phyloP scores from a whole-genome alignment of 2,797 vertebrate species.

The Fratercula arctica region DNA sequence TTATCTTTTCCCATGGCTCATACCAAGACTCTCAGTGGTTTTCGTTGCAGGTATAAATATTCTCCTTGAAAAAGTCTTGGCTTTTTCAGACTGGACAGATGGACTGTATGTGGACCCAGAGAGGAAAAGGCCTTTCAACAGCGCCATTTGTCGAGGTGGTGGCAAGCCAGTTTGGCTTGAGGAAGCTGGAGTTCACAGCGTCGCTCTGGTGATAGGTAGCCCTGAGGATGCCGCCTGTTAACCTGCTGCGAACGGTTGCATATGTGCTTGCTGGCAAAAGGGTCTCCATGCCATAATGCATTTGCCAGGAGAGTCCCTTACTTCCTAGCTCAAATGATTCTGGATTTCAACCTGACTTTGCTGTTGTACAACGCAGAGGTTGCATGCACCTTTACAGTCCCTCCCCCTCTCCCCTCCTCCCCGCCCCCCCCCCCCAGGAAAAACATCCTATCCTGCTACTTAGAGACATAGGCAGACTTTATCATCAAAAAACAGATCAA shows the following conservation, averaged over 20 bases:
- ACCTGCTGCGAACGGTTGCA: rapidly evolving
- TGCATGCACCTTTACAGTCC: background rate
- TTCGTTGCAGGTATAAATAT: background rate
- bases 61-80: background rate
- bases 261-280: background rate
- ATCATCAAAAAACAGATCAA: background rate
- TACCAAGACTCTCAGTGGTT: background rate
- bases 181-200: background rate
- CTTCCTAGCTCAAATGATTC: background rate
- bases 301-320: background rate
- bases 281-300: background rate
- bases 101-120: background rate
- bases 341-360: background rate
- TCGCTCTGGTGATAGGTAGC: background rate
- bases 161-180: background rate
- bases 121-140: background rate
- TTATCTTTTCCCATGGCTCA: background rate
- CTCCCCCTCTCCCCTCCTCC: background rate
- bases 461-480: background rate
- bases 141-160: background rate
- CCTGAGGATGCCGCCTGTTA: background rate
- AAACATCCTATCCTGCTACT: background rate
- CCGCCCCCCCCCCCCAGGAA: background rate
- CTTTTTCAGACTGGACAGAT: background rate
- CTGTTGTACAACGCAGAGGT: background rate